Base-by-base conservation (phyloP, 2,113 vertebrate genomes). In the Limanda limanda region DNA sequence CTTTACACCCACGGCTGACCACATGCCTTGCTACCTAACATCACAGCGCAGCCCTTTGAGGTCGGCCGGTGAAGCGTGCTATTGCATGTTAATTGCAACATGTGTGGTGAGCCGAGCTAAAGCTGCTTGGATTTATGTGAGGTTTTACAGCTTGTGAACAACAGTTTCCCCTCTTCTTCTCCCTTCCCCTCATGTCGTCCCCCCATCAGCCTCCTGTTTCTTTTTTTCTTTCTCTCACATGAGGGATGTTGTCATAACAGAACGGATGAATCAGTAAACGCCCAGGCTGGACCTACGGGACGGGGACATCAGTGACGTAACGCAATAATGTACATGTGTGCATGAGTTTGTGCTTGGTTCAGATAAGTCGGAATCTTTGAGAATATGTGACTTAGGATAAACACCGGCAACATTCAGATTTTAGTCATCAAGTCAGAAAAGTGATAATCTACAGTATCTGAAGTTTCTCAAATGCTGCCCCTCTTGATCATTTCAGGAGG, bases 51-150 rank as follows among this genome's bases (percentile, higher is more conserved):
- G 83, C 73, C 4, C 86, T 89, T 91, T 92, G 90, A 91, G 87
- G 79, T 76, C 58, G 1, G n/a, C 84, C 77, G 65, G 81, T 55
- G 21, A 68, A 78, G 87, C 82, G 54, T 84, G 83, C 83, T 55
- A 18, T 82, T 81, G 85, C 90, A 88, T 85, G 87, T 88, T 92
- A 89, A 90, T 87, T 85, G 78, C 84, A 86, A 91, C 84, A 90
- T 57, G 87, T 86, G 88, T 84, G 87, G 86, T 76, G 85, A 87
- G 79, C 65, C 31, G 70, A 79, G 77, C 75, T 67, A 52, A 87
- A 88, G 84, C 86, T 27, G 77, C 74, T 21, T n/a, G 74, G 65
- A 83, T 86, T 92, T 89, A 88, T 76, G 80, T 67, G 72, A 79
- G 66, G 25, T 89, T 91, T 90, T 75, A 87, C 82, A 82, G 87